These are phyloP conservation scores for Microtus richardsoni DNA, from an alignment of 2,113 vertebrate genomes.

Conservation along the genomic window DNA sequence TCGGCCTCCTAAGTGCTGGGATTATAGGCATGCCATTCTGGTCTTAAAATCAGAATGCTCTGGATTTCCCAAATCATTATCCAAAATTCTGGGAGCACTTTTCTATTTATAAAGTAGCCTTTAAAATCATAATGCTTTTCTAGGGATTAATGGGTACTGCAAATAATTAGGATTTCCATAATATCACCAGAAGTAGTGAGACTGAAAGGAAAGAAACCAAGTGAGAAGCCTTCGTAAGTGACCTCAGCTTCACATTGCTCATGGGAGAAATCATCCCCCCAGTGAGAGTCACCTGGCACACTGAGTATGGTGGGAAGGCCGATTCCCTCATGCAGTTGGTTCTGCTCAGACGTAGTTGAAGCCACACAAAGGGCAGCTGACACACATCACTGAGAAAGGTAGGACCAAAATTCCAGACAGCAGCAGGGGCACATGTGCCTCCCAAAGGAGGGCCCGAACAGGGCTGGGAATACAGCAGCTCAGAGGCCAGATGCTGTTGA, in stretches of 20 bases:
- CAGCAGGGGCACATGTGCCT: neutral
- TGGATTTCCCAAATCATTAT: neutral
- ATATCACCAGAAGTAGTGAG: neutral
- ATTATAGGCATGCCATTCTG: neutral
- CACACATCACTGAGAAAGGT: neutral
- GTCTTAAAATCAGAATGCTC: neutral
- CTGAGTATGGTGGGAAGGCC: neutral
- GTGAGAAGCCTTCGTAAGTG: neutral
- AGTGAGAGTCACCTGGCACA: neutral
- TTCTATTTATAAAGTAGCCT: neutral
- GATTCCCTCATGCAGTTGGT: neutral
- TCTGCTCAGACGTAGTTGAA: neutral
- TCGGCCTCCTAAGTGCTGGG: neutral
- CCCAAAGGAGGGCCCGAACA: neutral
- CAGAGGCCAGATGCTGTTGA: neutral
- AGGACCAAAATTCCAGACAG: neutral
- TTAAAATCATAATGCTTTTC: neutral
- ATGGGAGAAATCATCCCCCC: neutral
- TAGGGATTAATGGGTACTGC: neutral
- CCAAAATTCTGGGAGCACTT: neutral
- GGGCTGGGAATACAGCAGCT: neutral
- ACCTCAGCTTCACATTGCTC: neutral
- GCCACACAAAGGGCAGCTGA: neutral
- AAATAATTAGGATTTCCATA: neutral
- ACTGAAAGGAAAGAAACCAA: neutral